These are phyloP conservation scores for Sigmodon hispidus DNA, from an alignment of 2,113 vertebrate genomes.

Conservation along the genomic window DNA sequence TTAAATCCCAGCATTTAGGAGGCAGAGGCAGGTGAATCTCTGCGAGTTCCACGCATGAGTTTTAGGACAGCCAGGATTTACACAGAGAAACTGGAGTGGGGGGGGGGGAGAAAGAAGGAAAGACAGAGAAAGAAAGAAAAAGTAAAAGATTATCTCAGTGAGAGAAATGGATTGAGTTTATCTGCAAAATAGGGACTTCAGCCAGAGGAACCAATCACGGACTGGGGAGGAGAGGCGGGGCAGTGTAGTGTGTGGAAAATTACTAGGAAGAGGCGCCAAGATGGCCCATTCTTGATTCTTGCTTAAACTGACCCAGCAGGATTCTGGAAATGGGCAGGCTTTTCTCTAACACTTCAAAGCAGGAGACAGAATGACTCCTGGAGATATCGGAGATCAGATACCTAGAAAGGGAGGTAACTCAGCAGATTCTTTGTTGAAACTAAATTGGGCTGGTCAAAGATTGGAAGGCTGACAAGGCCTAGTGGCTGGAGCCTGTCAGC, in stretches of 20 bases:
- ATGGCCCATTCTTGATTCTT: not conserved
- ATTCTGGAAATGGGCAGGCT: not conserved
- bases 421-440: not conserved
- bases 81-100: not conserved
- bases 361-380: not conserved
- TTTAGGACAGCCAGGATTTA: not conserved
- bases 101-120: too few relatives aligned
- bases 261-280: not conserved
- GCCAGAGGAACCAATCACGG: not conserved
- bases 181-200: not conserved
- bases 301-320: not conserved
- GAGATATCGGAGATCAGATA: not conserved
- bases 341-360: not conserved
- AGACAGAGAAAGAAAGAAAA: too few relatives aligned
- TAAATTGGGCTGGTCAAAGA: not conserved
- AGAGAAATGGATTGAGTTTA: not conserved
- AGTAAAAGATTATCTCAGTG: not conserved
- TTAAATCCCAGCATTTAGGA: not conserved
- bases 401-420: not conserved
- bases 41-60: too few relatives aligned
- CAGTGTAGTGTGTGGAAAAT: not conserved
- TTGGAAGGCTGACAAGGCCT: too few relatives aligned
- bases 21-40: not conserved
- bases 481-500: not conserved
- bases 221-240: rapidly evolving